Conservation (phyloP, 64 coral and sea anemone species). For the Trachythela sp. region DNA sequence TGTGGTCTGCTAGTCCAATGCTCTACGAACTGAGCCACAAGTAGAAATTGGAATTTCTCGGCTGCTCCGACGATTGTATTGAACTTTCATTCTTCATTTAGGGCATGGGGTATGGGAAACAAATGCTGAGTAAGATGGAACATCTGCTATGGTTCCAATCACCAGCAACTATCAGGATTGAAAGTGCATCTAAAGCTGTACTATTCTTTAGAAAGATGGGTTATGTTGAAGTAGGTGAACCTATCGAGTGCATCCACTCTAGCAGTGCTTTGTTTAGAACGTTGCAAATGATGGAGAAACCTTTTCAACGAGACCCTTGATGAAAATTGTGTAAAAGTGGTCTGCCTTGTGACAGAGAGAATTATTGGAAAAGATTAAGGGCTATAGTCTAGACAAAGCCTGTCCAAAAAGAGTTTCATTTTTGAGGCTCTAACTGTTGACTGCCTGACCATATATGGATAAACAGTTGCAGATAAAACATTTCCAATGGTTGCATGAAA, state of each 20-base stretch:
- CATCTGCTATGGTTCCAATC: slow-evolving; percentile 35
- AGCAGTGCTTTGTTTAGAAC: slow-evolving; percentile 63
- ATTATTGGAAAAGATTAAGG: neutral
- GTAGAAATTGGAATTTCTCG: too few relatives aligned
- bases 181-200: slow-evolving; percentile 76
- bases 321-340: neutral
- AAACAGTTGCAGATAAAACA: too few relatives aligned
- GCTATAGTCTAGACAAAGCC: too few relatives aligned
- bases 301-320: neutral
- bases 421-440: too few relatives aligned
- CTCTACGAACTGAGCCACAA: too few relatives aligned
- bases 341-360: neutral
- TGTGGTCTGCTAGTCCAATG: too few relatives aligned
- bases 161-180: slow-evolving; percentile 61
- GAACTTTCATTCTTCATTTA: slow-evolving; percentile 5
- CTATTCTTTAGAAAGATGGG: slow-evolving; percentile 68
- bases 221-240: slow-evolving; percentile 61
- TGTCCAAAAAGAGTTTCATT: too few relatives aligned
- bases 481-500: too few relatives aligned
- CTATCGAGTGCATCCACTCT: slow-evolving; percentile 53
- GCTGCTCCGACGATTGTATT: neutral
- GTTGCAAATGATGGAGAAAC: slow-evolving; percentile 85
- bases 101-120: slow-evolving; percentile 67
- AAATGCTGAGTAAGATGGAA: slow-evolving; percentile 59
- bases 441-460: too few relatives aligned